phyloP scores from a whole-genome alignment of 2,113 vertebrate genomes.

The Eurypyga helias region DNA sequence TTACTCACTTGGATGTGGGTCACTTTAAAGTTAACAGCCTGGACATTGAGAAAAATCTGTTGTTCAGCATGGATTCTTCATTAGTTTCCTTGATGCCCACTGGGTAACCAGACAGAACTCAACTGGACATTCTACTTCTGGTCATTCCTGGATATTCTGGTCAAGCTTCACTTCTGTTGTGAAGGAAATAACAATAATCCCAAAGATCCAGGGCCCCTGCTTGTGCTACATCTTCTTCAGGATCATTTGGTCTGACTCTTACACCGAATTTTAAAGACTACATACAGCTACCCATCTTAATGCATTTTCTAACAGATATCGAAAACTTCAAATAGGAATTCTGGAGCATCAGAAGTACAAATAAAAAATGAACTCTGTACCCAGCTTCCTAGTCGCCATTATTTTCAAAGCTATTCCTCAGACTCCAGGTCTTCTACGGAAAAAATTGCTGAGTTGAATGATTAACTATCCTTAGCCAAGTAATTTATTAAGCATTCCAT shows the following conservation, averaged over 20 bases:
- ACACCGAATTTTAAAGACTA: constrained; percentile 6
- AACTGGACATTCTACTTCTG: constrained; percentile 66
- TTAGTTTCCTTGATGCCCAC: constrained; percentile 59
- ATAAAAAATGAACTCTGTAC: neutral
- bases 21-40: constrained; percentile 70
- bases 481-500: neutral
- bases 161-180: constrained; percentile 70
- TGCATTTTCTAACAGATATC: neutral
- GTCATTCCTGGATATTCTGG: constrained; percentile 66
- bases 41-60: constrained; percentile 64
- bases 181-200: constrained; percentile 72
- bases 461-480: neutral
- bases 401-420: neutral
- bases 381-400: neutral
- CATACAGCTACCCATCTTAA: neutral
- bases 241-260: constrained; percentile 49
- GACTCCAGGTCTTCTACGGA: neutral
- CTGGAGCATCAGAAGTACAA: neutral
- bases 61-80: constrained; percentile 67
- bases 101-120: constrained; percentile 64
- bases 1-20: constrained; percentile 68
- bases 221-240: constrained; percentile 34
- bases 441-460: neutral
- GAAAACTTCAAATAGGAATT: neutral
- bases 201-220: constrained; percentile 57